Percentiles rank a stretch among this genome's conserved stretches.
Conservation (phyloP, 2,888 invertebrate species). For the Zonitis immaculata region DNA sequence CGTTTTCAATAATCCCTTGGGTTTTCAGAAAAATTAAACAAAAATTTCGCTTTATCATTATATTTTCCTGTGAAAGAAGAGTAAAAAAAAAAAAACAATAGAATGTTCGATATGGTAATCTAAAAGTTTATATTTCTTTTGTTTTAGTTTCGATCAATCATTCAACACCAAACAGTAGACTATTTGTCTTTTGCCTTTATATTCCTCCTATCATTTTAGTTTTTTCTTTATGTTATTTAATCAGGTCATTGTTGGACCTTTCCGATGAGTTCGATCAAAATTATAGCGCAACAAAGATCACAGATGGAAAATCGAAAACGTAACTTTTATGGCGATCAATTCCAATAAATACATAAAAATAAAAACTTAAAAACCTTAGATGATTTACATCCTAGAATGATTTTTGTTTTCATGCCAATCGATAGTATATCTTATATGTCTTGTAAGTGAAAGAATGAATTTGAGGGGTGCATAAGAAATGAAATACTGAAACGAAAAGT, state of each 20-base stretch:
- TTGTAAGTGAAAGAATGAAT: no score
- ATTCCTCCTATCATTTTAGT: neutral
- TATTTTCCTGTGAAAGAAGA: neutral
- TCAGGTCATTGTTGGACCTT: neutral
- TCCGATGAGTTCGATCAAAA: neutral
- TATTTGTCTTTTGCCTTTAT: neutral
- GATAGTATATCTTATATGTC: no score
- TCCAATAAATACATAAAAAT: neutral
- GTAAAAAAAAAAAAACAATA: neutral
- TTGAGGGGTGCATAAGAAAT: no score
- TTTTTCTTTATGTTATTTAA: neutral
- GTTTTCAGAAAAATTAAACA: neutral
- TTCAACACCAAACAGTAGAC: neutral
- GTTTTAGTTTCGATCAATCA: neutral
- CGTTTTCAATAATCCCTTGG: neutral
- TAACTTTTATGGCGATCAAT: neutral
- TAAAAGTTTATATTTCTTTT: neutral
- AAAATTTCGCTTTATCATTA: neutral
- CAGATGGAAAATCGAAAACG: neutral
- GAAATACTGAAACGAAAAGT: no score
- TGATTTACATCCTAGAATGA: no score
- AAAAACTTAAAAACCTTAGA: no score
- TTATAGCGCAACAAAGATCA: neutral
- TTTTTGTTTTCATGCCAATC: no score
- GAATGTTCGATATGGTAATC: neutral